Evolutionary conservation across 2,113 vertebrate genomes (phyloP).

Genomic region (Mastomys natalensis): DNA sequence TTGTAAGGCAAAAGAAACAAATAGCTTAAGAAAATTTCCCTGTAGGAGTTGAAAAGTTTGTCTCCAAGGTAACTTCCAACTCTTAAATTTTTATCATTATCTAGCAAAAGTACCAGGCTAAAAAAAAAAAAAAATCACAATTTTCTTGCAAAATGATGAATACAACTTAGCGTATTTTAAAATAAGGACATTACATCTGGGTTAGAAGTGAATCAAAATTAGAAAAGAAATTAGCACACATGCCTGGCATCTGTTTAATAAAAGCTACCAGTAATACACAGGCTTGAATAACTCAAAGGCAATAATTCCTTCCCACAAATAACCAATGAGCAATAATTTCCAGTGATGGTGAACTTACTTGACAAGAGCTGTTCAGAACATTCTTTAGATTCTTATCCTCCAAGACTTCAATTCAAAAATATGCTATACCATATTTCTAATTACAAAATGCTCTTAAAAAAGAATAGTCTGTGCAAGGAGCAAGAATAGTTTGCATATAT

Average conservation of each 20-base stretch:
- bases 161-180: not conserved
- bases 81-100: constrained; percentile 13
- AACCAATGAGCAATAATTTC: not conserved
- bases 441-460: not conserved
- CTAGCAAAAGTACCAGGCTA: not conserved
- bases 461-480: not conserved
- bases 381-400: not conserved
- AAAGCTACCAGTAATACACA: not conserved
- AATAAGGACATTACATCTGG: not conserved
- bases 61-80: not conserved
- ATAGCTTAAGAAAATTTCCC: not conserved
- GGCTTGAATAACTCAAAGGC: not conserved
- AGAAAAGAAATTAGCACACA: not conserved
- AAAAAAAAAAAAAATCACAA: not conserved
- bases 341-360: not conserved
- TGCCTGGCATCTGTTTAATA: not conserved
- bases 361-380: not conserved
- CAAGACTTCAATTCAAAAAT: not conserved
- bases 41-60: not conserved
- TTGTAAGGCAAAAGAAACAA: not conserved
- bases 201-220: not conserved
- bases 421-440: not conserved
- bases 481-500: not conserved
- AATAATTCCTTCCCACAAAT: not conserved
- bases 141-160: not conserved